A percentile compares a stretch with the other conserved stretches of the same genome.
Conservation (phyloP, 1,140 invertebrate species). For the Harpegnathos saltator region DNA sequence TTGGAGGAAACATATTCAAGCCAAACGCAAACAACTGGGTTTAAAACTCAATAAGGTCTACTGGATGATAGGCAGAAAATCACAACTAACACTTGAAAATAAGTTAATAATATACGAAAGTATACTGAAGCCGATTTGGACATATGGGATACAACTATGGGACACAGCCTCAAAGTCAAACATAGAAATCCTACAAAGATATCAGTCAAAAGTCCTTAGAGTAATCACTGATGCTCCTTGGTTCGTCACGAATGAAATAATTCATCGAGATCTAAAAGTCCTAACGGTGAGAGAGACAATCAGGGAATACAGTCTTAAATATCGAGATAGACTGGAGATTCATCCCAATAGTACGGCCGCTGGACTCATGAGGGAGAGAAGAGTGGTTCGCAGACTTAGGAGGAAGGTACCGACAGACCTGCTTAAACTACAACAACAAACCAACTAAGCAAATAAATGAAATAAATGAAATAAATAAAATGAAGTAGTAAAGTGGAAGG, state of each 20-base stretch:
- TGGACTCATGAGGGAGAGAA: neutral
- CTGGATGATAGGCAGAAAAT: constrained; percentile 71
- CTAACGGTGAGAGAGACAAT: constrained; percentile 11
- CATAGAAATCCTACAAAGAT: too few species aligned
- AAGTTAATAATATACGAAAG: constrained; percentile 74
- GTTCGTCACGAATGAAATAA: constrained; percentile 54
- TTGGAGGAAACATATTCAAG: constrained; percentile 49
- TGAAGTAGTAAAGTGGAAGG: too few species aligned
- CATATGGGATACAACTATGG: constrained; percentile 73
- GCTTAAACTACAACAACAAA: too few species aligned
- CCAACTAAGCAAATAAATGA: too few species aligned
- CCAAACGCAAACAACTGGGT: constrained; percentile 50
- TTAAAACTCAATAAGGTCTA: constrained; percentile 56
- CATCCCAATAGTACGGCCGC: neutral
- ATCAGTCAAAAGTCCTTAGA: constrained; percentile 64
- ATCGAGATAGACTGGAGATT: neutral
- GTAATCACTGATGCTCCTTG: constrained; percentile 64
- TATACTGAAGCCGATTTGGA: constrained; percentile 72
- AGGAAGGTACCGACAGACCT: neutral
- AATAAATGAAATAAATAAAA: too few species aligned
- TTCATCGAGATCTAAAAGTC: constrained; percentile 49
- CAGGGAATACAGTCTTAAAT: neutral
- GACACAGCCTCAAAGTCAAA: constrained; percentile 59
- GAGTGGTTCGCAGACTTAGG: neutral
- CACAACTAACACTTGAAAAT: constrained; percentile 68